Evolutionary conservation across 2,888 invertebrate genomes (phyloP).

Genomic region (Eretmocerus hayati): DNA sequence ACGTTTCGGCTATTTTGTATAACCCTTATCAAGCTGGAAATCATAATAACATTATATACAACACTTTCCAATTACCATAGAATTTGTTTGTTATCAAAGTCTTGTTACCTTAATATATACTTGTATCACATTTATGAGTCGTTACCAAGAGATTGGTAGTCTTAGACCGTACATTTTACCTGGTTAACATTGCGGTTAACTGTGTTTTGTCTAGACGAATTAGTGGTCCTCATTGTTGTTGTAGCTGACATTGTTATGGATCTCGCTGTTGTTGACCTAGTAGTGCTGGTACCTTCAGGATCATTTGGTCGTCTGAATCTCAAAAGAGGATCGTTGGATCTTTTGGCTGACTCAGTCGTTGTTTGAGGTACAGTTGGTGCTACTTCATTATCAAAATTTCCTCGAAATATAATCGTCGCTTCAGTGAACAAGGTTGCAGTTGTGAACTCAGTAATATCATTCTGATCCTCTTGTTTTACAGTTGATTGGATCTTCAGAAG

Average conservation of each 20-base stretch:
- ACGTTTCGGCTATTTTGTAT: too few species aligned
- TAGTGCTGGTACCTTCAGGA: conserved; percentile 51
- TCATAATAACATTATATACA: too few species aligned
- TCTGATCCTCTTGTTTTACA: conserved; percentile 39
- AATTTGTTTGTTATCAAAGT: too few species aligned
- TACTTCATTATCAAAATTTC: conserved; percentile 50
- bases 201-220: conserved; percentile 39
- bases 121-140: too few species aligned
- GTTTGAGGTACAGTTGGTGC: conserved; percentile 52
- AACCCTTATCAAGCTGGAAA: too few species aligned
- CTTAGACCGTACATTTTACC: too few species aligned
- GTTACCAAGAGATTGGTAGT: too few species aligned
- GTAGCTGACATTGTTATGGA: conserved; percentile 50
- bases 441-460: conserved; percentile 42
- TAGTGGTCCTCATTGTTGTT: conserved; percentile 48
- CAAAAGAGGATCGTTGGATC: conserved; percentile 67
- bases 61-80: too few species aligned
- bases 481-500: conserved; percentile 31
- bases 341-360: conserved; percentile 59
- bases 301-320: conserved; percentile 64
- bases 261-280: conserved; percentile 51
- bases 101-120: too few species aligned
- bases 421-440: conserved; percentile 55
- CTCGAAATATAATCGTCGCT: conserved; percentile 54
- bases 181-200: conserved; percentile 27